A percentile compares a stretch with the other conserved stretches of the same genome.
Evolutionary conservation across 92 coral and sea anemone genomes (phyloP).

Genomic region (Meandrina meandrites): DNA sequence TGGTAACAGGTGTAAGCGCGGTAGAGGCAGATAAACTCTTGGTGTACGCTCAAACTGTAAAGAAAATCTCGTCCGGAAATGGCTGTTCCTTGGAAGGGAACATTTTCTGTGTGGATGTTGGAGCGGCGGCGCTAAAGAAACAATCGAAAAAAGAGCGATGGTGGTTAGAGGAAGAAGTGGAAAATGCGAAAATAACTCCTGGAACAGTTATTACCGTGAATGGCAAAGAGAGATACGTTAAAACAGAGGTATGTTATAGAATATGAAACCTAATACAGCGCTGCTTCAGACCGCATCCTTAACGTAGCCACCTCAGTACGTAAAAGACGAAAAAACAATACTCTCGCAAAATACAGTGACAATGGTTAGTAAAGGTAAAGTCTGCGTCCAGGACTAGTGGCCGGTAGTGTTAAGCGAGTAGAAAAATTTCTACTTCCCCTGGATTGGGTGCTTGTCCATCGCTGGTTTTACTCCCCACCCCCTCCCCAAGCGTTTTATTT

Average conservation of each 20-base stretch:
- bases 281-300: background rate
- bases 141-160: slow-evolving; percentile 32
- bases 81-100: slow-evolving; percentile 16
- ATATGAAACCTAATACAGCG: background rate
- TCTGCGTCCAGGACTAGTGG: too few relatives aligned
- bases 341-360: too few relatives aligned
- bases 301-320: too few relatives aligned
- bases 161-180: slow-evolving; percentile 39
- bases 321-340: too few relatives aligned
- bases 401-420: too few relatives aligned
- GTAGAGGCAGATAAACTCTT: slow-evolving; percentile 17
- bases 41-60: slow-evolving; percentile 42
- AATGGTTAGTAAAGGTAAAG: too few relatives aligned
- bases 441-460: too few relatives aligned
- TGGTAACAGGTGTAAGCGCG: slow-evolving; percentile 35
- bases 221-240: slow-evolving; percentile 44
- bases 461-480: too few relatives aligned
- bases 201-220: slow-evolving; percentile 36
- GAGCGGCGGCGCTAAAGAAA: slow-evolving; percentile 43
- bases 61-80: slow-evolving; percentile 23
- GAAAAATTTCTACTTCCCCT: background rate
- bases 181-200: slow-evolving; percentile 28
- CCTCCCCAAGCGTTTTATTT: too few relatives aligned
- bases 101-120: slow-evolving; percentile 41
- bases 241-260: slow-evolving; percentile 28